Evolutionary conservation across 2,797 vertebrate species (phyloP).

Genomic region (Otolemur crassicaudatus): DNA sequence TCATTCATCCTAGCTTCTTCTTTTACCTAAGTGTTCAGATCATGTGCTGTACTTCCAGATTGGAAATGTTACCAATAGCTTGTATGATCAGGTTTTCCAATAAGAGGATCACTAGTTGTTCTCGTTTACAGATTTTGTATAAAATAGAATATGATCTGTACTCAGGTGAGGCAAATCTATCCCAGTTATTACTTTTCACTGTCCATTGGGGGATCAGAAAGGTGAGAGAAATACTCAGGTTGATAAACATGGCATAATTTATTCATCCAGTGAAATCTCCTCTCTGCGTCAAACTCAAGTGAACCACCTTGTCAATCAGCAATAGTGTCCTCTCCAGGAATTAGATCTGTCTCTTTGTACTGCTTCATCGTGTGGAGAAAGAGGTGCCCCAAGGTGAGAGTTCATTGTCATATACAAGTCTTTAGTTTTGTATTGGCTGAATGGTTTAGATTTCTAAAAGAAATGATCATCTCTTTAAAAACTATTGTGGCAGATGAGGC

Average conservation of each 20-base stretch:
- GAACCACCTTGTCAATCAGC: slow-evolving; percentile 66
- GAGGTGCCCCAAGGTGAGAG: neutral
- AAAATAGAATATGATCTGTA: slow-evolving; percentile 57
- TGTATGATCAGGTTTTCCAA: slow-evolving; percentile 43
- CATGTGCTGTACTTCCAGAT: slow-evolving; percentile 38
- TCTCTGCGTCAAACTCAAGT: slow-evolving; percentile 62
- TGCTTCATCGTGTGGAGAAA: slow-evolving; percentile 2
- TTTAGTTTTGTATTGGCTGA: slow-evolving; percentile 22
- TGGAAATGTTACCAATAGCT: slow-evolving; percentile 58
- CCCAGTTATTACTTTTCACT: slow-evolving; percentile 67
- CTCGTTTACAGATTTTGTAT: slow-evolving; percentile 49
- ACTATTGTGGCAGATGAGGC: neutral
- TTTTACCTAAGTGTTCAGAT: slow-evolving; percentile 65
- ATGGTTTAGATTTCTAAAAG: slow-evolving; percentile 55
- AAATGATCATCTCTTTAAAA: slow-evolving; percentile 25
- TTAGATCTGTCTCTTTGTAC: slow-evolving; percentile 23
- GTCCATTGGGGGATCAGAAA: neutral
- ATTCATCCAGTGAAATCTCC: slow-evolving; percentile 10
- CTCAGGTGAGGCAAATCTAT: slow-evolving; percentile 52
- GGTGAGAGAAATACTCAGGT: slow-evolving; percentile 24
- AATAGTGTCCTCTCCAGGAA: slow-evolving; percentile 11
- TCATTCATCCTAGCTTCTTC: slow-evolving; percentile 45
- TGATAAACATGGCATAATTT: slow-evolving; percentile 67
- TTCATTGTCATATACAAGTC: neutral
- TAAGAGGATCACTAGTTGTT: slow-evolving; percentile 46